Percentiles rank a stretch among this genome's conserved stretches.
Conservation (phyloP, 2,797 vertebrate species). For the Malacoctenus gilli region DNA sequence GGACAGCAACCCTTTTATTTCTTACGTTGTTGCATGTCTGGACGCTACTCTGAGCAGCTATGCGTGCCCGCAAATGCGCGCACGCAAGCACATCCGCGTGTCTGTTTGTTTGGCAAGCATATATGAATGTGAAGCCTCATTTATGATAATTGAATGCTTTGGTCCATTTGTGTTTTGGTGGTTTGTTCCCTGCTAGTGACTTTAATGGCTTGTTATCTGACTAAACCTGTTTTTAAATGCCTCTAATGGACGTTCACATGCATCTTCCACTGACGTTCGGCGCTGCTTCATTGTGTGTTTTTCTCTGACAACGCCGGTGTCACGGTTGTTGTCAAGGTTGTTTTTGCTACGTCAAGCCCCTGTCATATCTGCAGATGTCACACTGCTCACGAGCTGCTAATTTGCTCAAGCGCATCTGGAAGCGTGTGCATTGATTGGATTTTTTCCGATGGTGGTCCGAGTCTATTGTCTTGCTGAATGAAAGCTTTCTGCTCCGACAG, state of each 20-base stretch:
- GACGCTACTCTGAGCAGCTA: conserved; percentile 35
- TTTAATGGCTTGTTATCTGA: conserved; percentile 75
- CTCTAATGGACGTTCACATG: conserved; percentile 60
- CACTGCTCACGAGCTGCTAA: conserved; percentile 2
- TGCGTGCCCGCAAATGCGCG: conserved; percentile 19
- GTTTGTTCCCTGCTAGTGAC: conserved; percentile 68
- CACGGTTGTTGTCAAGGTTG: conserved; percentile 45
- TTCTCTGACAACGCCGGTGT: conserved; percentile 23
- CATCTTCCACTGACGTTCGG: conserved; percentile 40
- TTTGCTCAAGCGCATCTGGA: conserved; percentile 5
- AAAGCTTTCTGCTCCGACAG: conserved; percentile 4
- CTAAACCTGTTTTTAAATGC: conserved; percentile 70
- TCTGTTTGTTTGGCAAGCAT: conserved; percentile 36
- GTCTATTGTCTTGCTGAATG: conserved; percentile 11
- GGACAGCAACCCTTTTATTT: conserved; percentile 78
- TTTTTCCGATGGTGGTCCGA: conserved; percentile 7
- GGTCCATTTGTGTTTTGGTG: conserved; percentile 70
- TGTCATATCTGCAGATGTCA: conserved; percentile 36
- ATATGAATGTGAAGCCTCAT: conserved; percentile 54
- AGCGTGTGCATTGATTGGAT: conserved; percentile 29
- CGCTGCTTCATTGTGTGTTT: conserved; percentile 38
- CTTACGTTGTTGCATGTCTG: conserved; percentile 63
- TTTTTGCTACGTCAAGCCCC: conserved; percentile 28
- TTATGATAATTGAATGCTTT: conserved; percentile 74
- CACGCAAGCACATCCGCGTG: conserved; percentile 5